Base-by-base conservation (phyloP, 2,888 invertebrate genomes). In the Xiphydria camelus region DNA sequence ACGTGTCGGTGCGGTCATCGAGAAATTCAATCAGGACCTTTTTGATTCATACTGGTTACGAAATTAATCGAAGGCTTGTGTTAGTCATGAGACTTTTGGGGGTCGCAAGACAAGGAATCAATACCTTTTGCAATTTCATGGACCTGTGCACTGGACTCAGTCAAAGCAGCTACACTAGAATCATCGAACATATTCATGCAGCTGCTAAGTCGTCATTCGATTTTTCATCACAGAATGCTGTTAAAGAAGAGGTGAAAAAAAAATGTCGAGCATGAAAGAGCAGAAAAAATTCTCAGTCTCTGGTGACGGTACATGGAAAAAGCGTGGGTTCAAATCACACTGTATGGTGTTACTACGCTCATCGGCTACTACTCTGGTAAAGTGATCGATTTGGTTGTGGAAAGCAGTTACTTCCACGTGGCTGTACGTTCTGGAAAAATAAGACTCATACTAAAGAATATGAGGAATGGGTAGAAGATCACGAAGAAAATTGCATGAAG, bases 11-110 rank as follows among this genome's bases (percentile, higher is more conserved):
- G 47, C 42, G 48, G 51, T 43, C 1, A 17, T 31, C 7, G 40
- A 38, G 22, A 51, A 43, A 54, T 55, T 9, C 5, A 54, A 4
- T 55, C 53, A 2, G 38, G 43, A 22, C 50, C 47, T 12, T n/a
- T n/a, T 36, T 48, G n/a, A 44, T 47, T 4, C 31, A 47, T 29
- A 55, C 40, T 25, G 53, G 55, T 15, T 55, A 35, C 37, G 57
- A 57, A 46, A 49, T 55, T 19, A 55, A 55, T 36, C 15, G 54
- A 23, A 36, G 52, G 37, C 49, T 57, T 38, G 53, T 53, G 32
- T 51, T 55, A 12, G 47, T 50, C n/a, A 56, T 56, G 49, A 43
- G 52, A 34, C 53, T 58, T 20, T 36, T 57, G 12, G 51, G 53
- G 19, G 35, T 57, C 29, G 49, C 38, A 45, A 41, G 51, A 46